phyloP scores from a whole-genome alignment of 2,888 invertebrate species.

The Dicranocentrus wangi region DNA sequence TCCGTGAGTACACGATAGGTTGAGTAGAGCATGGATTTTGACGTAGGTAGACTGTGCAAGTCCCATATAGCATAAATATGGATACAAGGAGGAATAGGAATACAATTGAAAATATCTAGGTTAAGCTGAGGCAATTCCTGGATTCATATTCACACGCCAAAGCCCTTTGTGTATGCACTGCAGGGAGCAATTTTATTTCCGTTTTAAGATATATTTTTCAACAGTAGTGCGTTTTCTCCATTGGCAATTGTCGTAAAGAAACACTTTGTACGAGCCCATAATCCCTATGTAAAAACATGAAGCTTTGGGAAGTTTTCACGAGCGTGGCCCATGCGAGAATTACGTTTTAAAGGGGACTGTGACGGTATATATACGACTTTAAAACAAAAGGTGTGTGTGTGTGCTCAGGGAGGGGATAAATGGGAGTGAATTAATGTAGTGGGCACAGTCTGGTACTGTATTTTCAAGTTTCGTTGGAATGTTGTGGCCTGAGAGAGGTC shows the following conservation, averaged over 20 bases:
- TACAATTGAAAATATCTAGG: background rate
- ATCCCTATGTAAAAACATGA: background rate
- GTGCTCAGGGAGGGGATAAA: too few relatives aligned
- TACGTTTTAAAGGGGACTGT: too few relatives aligned
- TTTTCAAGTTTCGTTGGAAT: too few relatives aligned
- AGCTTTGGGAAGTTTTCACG: background rate
- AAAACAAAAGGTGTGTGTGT: too few relatives aligned
- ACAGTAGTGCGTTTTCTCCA: background rate
- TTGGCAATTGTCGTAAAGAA: constrained; percentile 16
- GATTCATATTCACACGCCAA: background rate
- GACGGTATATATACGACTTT: too few relatives aligned
- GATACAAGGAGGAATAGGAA: too few relatives aligned
- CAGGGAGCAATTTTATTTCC: constrained; percentile 29
- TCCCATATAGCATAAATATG: too few relatives aligned
- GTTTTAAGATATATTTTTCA: constrained; percentile 6
- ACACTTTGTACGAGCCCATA: background rate
- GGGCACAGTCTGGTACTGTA: too few relatives aligned
- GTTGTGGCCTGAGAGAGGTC: too few relatives aligned
- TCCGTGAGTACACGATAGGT: background rate
- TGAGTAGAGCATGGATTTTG: background rate
- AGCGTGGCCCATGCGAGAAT: too few relatives aligned
- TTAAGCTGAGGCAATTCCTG: constrained; percentile 1
- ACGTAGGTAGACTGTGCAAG: too few relatives aligned
- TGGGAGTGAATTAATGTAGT: too few relatives aligned
- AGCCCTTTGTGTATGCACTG: constrained; percentile 5